Evolutionary conservation across 2,113 vertebrate species (phyloP), one percentile per base, ranked within the genome.

Genomic region (Pseudopipra pipra): DNA sequence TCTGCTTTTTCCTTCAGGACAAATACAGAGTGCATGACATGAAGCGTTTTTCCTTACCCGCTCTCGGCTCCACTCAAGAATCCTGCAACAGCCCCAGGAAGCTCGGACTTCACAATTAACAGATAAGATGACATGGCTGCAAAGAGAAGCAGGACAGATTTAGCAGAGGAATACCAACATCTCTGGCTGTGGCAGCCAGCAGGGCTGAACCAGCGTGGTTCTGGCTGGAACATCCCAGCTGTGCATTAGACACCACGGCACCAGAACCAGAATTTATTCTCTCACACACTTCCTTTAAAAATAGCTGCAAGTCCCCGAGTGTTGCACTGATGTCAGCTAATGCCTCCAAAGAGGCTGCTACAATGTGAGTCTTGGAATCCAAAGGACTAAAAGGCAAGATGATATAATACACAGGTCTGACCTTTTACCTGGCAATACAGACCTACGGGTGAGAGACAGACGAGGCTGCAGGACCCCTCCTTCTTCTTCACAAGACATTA

Each of bases 71-170:
- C 94, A n/a, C 78, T 95, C 89, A 99, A 76, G 96, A 99, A 97
- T 83, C 98, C 98, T 10, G 95, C 96, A 93, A 99, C 98, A 95
- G 98, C 97, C 55, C 98, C 98, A 94, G 99, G 99, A 97, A 99
- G 98, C 96, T 99, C 99, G 16, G 98, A 98, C 97, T 99, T 99
- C 90, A 99, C 97, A 98, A 99, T 98, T 93, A 99, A 98, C 97
- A 99, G 98, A 92, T 99, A 99, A 67, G 99, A 99, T 31, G 99
- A 98, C 99, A 99, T 99, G 63, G 99, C 99, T 99, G 98, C 79
- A 97, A 97, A 96, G 39, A 92, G 68, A 95, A 87, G 73, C 84
- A 97, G 96, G 94, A 92, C 66, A 96, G 89, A 95, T 95, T 98
- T 61, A 93, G 86, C 80, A 82, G 89, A 77, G 91, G 68, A 96